Evolutionary conservation across 2,888 invertebrate genomes (phyloP), one percentile per base, ranked within the genome.

Genomic region (Cryptus armator): DNA sequence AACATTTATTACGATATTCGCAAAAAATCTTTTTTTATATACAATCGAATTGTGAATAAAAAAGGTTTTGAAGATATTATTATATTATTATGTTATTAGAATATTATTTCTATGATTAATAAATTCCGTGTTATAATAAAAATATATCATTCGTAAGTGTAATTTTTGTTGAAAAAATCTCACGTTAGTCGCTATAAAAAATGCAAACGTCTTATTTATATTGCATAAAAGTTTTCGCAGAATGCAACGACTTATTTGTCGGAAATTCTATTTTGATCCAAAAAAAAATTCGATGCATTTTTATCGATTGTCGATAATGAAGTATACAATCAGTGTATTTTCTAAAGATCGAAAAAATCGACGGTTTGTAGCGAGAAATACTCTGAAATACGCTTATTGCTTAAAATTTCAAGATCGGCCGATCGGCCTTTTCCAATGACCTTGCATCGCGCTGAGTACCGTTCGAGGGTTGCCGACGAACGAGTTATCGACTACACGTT

Each of bases 401-500:
- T 24, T 24, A 9, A 3, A 46, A 14, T 19, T 24, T 46, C n/a
- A 6, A 44, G 12, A 2, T 16, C 44, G 16, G 10, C 46, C 24
- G 12, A 2, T 16, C 44, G 16, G n/a, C 46, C 24, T 1, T 46
- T 62, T 46, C 32, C 12, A 12, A 32, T 64, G 74, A 64, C 74
- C 74, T 75, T 75, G 74, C 29, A 48, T 16, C 48, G n/a, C n/a
- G 19, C 29, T 4, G 10, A 44, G 44, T 59, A 44, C 19, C 44
- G 56, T 14, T 62, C 44, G 59, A 9, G n/a, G 56, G 16, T n/a
- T 71, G 72, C 12, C 29, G 4, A n/a, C 10, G n/a, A 48, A 29
- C 43, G 29, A 4, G n/a, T 75, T 75, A 75, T 62, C 74, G 48
- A 10, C 29, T 16, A 3, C 12, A 9, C 59, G 74, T 48, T 75